phyloP scores from a whole-genome alignment of 2,113 vertebrate genomes.

The Petrocephalus microphthalmus region DNA sequence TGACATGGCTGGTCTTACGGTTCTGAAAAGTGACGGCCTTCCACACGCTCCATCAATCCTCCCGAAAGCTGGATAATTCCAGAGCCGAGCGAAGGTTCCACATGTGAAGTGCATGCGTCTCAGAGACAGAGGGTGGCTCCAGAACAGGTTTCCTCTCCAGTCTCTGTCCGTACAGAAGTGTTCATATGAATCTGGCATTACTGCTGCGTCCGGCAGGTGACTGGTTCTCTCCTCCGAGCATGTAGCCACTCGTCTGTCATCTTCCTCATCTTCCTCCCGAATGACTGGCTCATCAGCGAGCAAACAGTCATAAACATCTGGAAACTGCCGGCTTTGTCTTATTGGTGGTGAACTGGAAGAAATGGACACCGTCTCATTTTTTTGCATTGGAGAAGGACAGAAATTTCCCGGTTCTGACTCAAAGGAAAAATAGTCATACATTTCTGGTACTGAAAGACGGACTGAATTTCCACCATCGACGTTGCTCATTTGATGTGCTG shows the following conservation, averaged over 20 bases:
- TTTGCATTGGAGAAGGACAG: slow-evolving; percentile 41
- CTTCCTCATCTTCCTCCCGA: slow-evolving; percentile 40
- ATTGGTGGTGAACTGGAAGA: slow-evolving; percentile 46
- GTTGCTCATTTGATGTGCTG: slow-evolving; percentile 7
- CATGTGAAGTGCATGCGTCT: slow-evolving; percentile 40
- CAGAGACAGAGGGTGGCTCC: slow-evolving; percentile 55
- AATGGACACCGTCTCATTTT: slow-evolving; percentile 42
- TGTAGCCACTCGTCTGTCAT: slow-evolving; percentile 37
- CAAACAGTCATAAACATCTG: slow-evolving; percentile 81
- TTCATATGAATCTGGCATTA: slow-evolving; percentile 64
- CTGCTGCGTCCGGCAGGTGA: slow-evolving; percentile 14
- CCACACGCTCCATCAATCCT: slow-evolving; percentile 22
- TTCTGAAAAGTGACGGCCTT: slow-evolving; percentile 15
- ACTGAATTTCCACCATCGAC: slow-evolving; percentile 2
- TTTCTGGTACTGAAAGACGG: slow-evolving; percentile 69
- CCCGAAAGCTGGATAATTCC: neutral
- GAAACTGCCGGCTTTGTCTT: slow-evolving; percentile 56
- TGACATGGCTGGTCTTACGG: slow-evolving; percentile 20
- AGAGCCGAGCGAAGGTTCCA: slow-evolving; percentile 11
- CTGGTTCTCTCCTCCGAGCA: slow-evolving; percentile 30
- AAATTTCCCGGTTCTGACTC: slow-evolving; percentile 61
- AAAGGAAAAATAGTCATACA: slow-evolving; percentile 79
- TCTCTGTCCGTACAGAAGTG: slow-evolving; percentile 56
- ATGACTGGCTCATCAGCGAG: slow-evolving; percentile 56
- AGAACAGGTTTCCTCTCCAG: slow-evolving; percentile 48